phyloP scores from a whole-genome alignment of 2,113 vertebrate species.

The Macrotus californicus region DNA sequence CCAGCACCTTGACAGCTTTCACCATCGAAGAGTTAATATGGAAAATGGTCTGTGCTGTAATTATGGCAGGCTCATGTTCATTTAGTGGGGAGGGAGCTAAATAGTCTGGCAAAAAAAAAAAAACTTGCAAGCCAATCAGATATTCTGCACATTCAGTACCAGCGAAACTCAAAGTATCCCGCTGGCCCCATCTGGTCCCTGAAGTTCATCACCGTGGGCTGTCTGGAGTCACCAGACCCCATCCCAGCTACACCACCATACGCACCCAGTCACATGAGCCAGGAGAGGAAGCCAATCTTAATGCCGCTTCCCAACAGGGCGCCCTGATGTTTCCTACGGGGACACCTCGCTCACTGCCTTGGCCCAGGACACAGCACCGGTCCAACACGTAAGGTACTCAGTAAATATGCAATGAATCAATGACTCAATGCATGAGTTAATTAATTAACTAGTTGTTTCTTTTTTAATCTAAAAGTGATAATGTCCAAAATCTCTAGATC shows the following conservation, averaged over 20 bases:
- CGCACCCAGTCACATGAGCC: background rate
- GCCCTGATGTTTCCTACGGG: fast-evolving
- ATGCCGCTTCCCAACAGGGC: background rate
- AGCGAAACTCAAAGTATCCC: background rate
- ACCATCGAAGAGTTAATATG: background rate
- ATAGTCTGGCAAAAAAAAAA: background rate
- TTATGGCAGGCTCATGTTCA: background rate
- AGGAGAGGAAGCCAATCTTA: background rate
- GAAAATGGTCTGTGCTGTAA: background rate
- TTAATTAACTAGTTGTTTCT: background rate
- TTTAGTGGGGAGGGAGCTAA: background rate
- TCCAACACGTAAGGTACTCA: background rate
- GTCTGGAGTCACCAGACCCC: background rate
- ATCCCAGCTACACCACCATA: background rate
- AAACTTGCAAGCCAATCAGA: background rate
- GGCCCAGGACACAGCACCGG: too few species aligned
- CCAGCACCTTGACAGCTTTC: background rate
- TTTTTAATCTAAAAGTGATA: background rate
- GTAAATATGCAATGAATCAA: background rate
- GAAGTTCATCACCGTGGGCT: background rate
- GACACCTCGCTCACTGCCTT: background rate
- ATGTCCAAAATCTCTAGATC: background rate
- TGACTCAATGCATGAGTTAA: background rate
- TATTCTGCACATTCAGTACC: background rate
- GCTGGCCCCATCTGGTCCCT: background rate